Evolutionary conservation across 2,113 vertebrate species (phyloP).

Genomic region (Siniperca knerii): DNA sequence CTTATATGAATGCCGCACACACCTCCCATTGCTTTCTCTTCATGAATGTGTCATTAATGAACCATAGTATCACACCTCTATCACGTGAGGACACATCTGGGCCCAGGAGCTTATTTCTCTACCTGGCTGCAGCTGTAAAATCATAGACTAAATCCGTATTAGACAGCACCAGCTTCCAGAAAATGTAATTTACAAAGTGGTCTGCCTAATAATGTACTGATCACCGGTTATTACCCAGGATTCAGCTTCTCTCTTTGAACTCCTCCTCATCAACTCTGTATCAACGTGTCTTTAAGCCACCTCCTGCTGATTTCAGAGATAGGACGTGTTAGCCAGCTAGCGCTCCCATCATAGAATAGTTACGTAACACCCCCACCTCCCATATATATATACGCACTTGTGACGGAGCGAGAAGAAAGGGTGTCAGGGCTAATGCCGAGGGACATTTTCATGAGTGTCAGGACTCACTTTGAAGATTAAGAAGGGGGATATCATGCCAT

Average conservation of each 20-base stretch:
- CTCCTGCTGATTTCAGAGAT: conserved; percentile 64
- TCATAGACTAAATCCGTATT: neutral
- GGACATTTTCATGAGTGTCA: conserved; percentile 65
- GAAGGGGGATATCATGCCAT: conserved; percentile 47
- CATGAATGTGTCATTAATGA: neutral
- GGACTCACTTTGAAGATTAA: conserved; percentile 79
- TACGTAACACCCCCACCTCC: conserved; percentile 54
- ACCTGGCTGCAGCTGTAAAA: conserved; percentile 28
- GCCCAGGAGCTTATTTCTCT: conserved; percentile 3
- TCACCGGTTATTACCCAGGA: conserved; percentile 46
- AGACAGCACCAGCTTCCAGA: conserved; percentile 1
- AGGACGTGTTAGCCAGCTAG: conserved; percentile 28
- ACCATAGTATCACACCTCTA: neutral
- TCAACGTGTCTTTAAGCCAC: conserved; percentile 45
- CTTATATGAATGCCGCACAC: conserved; percentile 1
- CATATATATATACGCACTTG: conserved; percentile 20
- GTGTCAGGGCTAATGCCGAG: conserved; percentile 25
- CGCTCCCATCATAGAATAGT: conserved; percentile 43
- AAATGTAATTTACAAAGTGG: conserved; percentile 57
- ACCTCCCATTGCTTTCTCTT: neutral
- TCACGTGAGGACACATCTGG: neutral
- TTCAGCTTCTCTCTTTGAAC: conserved; percentile 54
- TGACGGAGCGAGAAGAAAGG: conserved; percentile 18
- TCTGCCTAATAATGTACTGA: conserved; percentile 57
- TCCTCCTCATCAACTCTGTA: conserved; percentile 55